These are phyloP conservation scores for Catostomus latipinnis DNA, from an alignment of 2,797 vertebrate genomes.

Conservation along the genomic window DNA sequence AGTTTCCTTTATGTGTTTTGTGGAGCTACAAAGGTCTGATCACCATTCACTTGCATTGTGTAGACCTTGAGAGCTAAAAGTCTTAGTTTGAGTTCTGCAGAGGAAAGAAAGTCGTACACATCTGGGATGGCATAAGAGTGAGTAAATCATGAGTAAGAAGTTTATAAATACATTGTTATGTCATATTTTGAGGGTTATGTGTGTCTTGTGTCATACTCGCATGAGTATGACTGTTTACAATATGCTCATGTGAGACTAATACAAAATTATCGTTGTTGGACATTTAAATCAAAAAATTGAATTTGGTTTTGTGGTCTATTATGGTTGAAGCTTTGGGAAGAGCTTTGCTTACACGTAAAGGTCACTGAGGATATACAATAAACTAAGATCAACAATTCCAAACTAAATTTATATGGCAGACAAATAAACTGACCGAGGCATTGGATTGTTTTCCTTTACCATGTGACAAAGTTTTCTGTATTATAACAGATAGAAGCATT, in stretches of 20 bases:
- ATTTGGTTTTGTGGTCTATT: background rate
- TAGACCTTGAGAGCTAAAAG: too few species aligned
- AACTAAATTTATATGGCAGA: conserved; percentile 24
- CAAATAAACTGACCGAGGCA: conserved; percentile 13
- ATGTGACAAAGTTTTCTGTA: conserved; percentile 46
- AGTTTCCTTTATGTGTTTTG: too few species aligned
- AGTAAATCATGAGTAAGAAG: too few species aligned
- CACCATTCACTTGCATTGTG: too few species aligned
- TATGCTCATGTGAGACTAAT: background rate
- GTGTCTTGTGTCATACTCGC: background rate
- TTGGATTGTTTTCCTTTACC: conserved; percentile 46
- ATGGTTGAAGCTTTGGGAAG: background rate
- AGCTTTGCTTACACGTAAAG: background rate
- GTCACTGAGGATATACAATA: conserved; percentile 8
- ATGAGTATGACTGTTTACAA: background rate
- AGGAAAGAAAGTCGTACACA: too few species aligned
- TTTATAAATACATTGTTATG: too few species aligned
- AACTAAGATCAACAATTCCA: conserved; percentile 29
- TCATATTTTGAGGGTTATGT: too few species aligned
- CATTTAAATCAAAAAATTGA: background rate
- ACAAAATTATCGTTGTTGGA: background rate
- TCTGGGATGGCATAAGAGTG: too few species aligned
- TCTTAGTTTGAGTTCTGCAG: too few species aligned
- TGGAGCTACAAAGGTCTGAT: too few species aligned
- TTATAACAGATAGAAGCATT: conserved; percentile 54